Conservation (phyloP, 2,113 vertebrate genomes). For the Notiomystis cincta region DNA sequence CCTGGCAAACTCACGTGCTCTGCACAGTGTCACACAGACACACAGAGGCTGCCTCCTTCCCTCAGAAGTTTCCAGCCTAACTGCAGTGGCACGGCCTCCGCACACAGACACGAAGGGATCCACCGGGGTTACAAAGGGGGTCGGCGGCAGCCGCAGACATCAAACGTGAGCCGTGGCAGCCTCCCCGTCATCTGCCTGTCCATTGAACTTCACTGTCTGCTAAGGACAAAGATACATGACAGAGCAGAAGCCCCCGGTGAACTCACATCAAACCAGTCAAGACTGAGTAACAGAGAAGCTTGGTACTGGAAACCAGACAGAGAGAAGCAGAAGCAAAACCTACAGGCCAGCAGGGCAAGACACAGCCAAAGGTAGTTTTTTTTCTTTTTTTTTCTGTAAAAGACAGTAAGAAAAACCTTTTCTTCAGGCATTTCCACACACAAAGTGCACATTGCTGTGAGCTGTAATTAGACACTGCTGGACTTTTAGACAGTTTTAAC, state of each 20-base stretch:
- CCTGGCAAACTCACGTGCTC: not conserved
- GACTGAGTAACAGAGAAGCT: not conserved
- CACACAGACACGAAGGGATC: not conserved
- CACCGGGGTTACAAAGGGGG: not conserved
- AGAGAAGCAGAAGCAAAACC: not conserved
- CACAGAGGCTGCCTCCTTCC: not conserved
- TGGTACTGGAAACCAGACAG: not conserved
- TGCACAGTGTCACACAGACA: not conserved
- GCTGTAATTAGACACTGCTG: not conserved
- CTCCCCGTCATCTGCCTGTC: not conserved
- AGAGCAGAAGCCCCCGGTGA: slow-evolving; percentile 7
- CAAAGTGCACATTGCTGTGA: not conserved
- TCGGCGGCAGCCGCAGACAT: not conserved
- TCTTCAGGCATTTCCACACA: not conserved
- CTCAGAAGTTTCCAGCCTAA: not conserved
- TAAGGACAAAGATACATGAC: not conserved
- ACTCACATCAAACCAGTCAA: slow-evolving; percentile 22
- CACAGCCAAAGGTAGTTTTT: accelerated
- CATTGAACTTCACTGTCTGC: not conserved
- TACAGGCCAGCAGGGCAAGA: not conserved
- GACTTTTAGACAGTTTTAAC: not conserved
- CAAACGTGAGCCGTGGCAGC: not conserved
- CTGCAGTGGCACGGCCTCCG: not conserved
- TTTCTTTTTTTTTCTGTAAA: not conserved
- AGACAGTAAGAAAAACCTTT: not conserved